phyloP scores from a whole-genome alignment of 2,888 invertebrate species.

The Antheraea assamensis region DNA sequence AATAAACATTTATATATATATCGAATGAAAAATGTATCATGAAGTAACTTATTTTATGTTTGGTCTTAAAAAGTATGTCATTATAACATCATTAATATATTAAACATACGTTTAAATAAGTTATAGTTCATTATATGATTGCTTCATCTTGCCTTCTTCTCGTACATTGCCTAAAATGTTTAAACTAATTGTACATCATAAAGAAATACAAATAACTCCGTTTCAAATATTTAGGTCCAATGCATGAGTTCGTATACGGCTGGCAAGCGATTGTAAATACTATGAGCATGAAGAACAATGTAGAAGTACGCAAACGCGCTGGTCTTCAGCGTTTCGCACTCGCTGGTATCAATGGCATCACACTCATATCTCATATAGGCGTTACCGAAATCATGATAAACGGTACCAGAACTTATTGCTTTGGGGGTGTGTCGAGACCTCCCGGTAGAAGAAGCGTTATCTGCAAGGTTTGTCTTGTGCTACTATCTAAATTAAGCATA shows the following conservation, averaged over 20 bases:
- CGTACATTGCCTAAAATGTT: too few species aligned
- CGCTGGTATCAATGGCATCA: constrained; percentile 76
- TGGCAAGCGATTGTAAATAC: constrained; percentile 80
- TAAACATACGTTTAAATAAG: too few species aligned
- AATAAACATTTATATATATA: too few species aligned
- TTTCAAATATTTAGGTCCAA: constrained; percentile 56
- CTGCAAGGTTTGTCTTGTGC: constrained; percentile 59
- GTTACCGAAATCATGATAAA: constrained; percentile 78
- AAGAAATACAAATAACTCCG: not conserved
- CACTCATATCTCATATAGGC: constrained; percentile 74
- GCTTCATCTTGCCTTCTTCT: too few species aligned
- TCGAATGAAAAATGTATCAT: too few species aligned
- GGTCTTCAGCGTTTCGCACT: constrained; percentile 74
- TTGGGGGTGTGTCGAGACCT: constrained; percentile 71
- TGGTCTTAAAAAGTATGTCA: too few species aligned
- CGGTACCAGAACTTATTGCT: constrained; percentile 72
- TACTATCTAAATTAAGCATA: not conserved
- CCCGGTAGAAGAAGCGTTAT: constrained; percentile 72
- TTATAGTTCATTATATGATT: too few species aligned
- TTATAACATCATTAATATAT: too few species aligned
- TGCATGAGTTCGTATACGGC: constrained; percentile 78
- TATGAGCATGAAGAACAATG: constrained; percentile 79
- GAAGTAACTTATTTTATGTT: too few species aligned
- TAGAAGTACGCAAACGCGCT: constrained; percentile 74
- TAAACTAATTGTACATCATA: not conserved